These are phyloP conservation scores for Athalia cordata DNA, from an alignment of 2,888 invertebrate species.

Conservation along the genomic window DNA sequence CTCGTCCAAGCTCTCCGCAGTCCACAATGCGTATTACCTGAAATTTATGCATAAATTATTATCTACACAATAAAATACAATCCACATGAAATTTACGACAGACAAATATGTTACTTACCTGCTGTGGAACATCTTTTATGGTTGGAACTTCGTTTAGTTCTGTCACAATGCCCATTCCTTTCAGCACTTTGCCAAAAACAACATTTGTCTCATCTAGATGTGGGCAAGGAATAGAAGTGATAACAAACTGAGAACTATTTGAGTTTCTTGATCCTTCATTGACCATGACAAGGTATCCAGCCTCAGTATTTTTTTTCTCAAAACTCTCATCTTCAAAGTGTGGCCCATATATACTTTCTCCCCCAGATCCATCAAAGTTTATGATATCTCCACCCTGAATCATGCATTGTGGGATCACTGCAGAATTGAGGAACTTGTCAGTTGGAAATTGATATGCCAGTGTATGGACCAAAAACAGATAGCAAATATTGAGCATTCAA, in stretches of 20 bases:
- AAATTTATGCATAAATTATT: conserved; percentile 22
- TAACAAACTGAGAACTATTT: conserved; percentile 97
- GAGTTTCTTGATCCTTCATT: conserved; percentile 87
- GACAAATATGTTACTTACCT: conserved; percentile 73
- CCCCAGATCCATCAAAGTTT: conserved; percentile 88
- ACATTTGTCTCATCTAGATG: conserved; percentile 90
- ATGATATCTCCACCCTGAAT: conserved; percentile 89
- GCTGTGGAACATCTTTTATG: conserved; percentile 77
- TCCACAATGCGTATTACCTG: conserved; percentile 71
- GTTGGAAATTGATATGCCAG: conserved; percentile 5
- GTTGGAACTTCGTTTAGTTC: conserved; percentile 81
- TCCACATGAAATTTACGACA: neutral
- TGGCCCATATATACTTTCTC: conserved; percentile 95
- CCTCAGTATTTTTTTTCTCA: conserved; percentile 77
- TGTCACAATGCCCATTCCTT: conserved; percentile 83
- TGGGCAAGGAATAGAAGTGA: conserved; percentile 84
- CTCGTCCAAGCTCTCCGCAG: conserved; percentile 82
- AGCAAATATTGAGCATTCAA: neutral
- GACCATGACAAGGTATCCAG: conserved; percentile 86
- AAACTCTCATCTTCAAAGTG: conserved; percentile 95
- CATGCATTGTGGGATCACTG: conserved; percentile 91
- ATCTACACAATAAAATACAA: neutral
- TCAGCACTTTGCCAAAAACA: conserved; percentile 87
- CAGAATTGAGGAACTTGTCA: conserved; percentile 59
- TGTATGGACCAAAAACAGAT: neutral